Evolutionary conservation across 2,797 vertebrate species (phyloP), one percentile per base, ranked within the genome.

Genomic region (Sebastes hopkinsi): DNA sequence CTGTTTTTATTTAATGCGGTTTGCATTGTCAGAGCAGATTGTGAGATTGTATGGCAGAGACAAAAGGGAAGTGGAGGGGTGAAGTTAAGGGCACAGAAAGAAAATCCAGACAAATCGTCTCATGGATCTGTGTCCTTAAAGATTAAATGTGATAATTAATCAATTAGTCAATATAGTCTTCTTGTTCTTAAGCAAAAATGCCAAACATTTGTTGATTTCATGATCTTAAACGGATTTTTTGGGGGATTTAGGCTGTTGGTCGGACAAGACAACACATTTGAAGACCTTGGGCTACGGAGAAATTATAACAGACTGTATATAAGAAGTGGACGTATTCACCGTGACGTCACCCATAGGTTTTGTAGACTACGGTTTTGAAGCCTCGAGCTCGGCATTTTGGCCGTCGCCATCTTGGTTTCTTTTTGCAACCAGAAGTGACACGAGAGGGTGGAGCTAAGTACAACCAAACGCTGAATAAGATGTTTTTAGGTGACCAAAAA

Each of bases 21-120:
- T 85, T 85, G 62, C 70, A 55, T 78, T 66, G 79, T 90, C 62
- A 72, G 87, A 83, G 32, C 71, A 60, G 46, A 55, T 67, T 62
- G 68, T 68, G 79, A 72, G 68, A 81, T 72, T 77, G 66, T 59
- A 67, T 67, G 25, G 42, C 56, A 16, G 58, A 62, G 36, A 80
- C 75, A 76, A 72, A 84, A 74, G 18, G 22, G 18, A 36, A 20
- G 68, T 52, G 60, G 70, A n/a, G 23, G 42, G 82, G 52, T 83
- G 82, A 79, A 76, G 38, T 30, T 69, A 25, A 69, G 79, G 77
- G 72, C 60, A 72, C 30, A 72, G 58, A 16, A 62, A 69, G 16
- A 23, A 56, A 32, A 62, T 60, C 2, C 14, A 84, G 59, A 66
- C 4, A 1, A 13, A 62, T 56, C 10, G 18, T 72, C 12, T 38